These are phyloP conservation scores for Taxidea taxus DNA, from an alignment of 2,113 vertebrate species.

Conservation along the genomic window DNA sequence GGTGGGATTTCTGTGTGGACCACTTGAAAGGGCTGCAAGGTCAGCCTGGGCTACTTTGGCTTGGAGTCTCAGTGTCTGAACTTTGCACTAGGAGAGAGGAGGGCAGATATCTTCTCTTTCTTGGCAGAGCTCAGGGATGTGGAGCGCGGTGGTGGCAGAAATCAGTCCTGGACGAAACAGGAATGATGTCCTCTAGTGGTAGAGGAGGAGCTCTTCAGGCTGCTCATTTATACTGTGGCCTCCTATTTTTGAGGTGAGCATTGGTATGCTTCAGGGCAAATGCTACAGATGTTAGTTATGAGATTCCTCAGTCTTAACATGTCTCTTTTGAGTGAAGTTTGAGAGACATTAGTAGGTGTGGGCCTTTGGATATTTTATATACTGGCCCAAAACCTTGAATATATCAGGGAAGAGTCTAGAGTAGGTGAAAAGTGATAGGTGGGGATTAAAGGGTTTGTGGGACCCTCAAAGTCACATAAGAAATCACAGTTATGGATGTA, in stretches of 20 bases:
- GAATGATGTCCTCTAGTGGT: neutral
- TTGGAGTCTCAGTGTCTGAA: neutral
- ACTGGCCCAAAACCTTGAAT: neutral
- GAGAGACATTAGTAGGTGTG: neutral
- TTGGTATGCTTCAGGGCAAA: neutral
- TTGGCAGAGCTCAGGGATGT: neutral
- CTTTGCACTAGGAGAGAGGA: neutral
- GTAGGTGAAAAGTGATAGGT: neutral
- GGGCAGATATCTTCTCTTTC: neutral
- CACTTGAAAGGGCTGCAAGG: neutral
- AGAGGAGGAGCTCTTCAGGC: neutral
- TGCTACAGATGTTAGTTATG: neutral
- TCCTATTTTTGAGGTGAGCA: neutral
- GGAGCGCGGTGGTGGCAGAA: neutral
- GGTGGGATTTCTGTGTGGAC: neutral
- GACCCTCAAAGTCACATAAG: neutral
- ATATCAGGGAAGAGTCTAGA: neutral
- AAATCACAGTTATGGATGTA: neutral
- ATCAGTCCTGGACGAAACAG: neutral
- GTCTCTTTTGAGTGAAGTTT: neutral
- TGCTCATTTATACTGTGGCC: neutral
- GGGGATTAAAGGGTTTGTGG: neutral
- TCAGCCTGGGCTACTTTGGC: neutral
- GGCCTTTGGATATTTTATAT: neutral
- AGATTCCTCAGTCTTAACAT: neutral